phyloP scores from a whole-genome alignment of 2,888 invertebrate species.

The Athalia rosae region DNA sequence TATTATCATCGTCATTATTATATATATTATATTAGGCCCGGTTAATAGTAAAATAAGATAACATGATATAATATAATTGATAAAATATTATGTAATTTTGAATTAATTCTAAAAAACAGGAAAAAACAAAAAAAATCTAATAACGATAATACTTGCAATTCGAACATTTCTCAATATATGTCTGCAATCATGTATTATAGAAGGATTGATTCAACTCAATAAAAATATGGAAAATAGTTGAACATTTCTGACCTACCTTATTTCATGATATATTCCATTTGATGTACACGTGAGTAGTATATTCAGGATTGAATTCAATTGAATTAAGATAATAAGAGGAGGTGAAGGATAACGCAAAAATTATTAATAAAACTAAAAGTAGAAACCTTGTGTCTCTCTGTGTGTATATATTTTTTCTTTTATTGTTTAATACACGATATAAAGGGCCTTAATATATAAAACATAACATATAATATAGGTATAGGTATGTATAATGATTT shows the following conservation, averaged over 20 bases:
- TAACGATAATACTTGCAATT: slow-evolving; percentile 67
- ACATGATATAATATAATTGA: slow-evolving; percentile 33
- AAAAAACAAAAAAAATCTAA: slow-evolving; percentile 42
- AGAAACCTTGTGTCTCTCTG: slow-evolving; percentile 3
- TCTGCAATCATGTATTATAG: slow-evolving; percentile 71
- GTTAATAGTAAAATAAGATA: slow-evolving; percentile 36
- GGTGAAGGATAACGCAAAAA: not conserved
- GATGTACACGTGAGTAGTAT: too few species aligned
- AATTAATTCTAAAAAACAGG: slow-evolving; percentile 59
- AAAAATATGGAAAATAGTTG: slow-evolving; percentile 61
- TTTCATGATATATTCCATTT: not conserved
- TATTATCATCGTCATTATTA: slow-evolving; percentile 15
- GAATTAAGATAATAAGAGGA: not conserved
- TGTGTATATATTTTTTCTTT: slow-evolving; percentile 41
- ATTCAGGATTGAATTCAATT: too few species aligned
- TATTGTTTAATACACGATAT: slow-evolving; percentile 60
- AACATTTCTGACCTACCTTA: slow-evolving; percentile 2
- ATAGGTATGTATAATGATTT: slow-evolving; percentile 42
- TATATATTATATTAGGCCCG: slow-evolving; percentile 27
- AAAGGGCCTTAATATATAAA: slow-evolving; percentile 60
- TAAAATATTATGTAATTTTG: slow-evolving; percentile 60
- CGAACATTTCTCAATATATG: slow-evolving; percentile 70
- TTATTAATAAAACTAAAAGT: not conserved
- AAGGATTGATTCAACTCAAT: slow-evolving; percentile 68
- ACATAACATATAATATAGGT: slow-evolving; percentile 61